Evolutionary conservation across 2,113 vertebrate species (phyloP).

Genomic region (Dunckerocampus dactyliophorus): DNA sequence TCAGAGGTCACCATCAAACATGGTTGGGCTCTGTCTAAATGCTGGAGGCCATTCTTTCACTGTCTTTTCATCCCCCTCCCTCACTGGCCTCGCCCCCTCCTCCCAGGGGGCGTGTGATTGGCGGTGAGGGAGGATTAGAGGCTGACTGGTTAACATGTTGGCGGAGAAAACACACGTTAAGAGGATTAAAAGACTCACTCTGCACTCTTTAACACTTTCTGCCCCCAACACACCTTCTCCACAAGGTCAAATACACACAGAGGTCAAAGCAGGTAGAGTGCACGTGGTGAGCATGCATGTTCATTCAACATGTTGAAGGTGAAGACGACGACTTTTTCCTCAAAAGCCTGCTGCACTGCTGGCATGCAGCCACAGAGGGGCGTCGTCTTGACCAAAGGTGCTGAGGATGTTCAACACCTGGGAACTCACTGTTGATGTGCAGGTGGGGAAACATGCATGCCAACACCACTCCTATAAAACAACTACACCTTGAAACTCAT

Average conservation of each 20-base stretch:
- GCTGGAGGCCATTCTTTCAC: slow-evolving; percentile 1
- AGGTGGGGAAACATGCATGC: too few relatives aligned
- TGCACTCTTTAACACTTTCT: slow-evolving; percentile 7
- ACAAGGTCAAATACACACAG: background rate
- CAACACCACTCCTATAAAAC: too few relatives aligned
- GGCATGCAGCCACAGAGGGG: too few relatives aligned
- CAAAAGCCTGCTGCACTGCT: too few relatives aligned
- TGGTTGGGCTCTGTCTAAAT: background rate
- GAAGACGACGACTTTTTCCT: background rate
- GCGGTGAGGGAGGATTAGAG: slow-evolving; percentile 22
- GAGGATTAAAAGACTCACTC: slow-evolving; percentile 27
- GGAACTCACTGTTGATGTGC: too few relatives aligned
- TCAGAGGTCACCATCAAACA: slow-evolving; percentile 43
- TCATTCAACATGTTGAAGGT: too few relatives aligned
- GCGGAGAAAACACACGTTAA: slow-evolving; percentile 37
- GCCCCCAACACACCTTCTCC: background rate
- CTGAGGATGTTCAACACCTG: too few relatives aligned
- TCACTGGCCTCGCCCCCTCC: background rate
- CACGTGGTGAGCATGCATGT: too few relatives aligned
- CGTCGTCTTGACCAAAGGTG: too few relatives aligned
- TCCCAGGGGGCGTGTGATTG: background rate
- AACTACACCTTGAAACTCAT: too few relatives aligned
- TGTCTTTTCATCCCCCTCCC: background rate
- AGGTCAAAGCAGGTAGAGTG: slow-evolving; percentile 2
- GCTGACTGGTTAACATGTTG: slow-evolving; percentile 37